Conservation (phyloP, 2,888 invertebrate species). For the Rotaria sp. region DNA sequence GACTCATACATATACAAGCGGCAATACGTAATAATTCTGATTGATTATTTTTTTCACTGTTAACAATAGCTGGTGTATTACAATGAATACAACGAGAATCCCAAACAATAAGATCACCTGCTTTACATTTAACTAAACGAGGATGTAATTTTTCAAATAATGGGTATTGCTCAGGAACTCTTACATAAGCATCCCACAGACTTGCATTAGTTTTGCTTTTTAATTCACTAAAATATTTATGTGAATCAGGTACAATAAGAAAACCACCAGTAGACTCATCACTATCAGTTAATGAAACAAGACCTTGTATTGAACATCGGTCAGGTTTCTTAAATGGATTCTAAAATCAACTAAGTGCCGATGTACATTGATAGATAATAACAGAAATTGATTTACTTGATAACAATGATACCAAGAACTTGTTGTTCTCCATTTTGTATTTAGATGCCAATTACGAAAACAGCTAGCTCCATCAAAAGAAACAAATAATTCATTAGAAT, state of each 20-base stretch:
- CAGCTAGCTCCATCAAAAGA: background rate
- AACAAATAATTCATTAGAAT: background rate
- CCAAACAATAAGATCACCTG: conserved; percentile 1
- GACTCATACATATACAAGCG: background rate
- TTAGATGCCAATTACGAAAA: background rate
- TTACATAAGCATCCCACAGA: background rate
- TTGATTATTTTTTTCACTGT: background rate
- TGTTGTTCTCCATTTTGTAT: background rate
- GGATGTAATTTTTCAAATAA: background rate
- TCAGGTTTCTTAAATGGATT: background rate
- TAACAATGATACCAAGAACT: conserved; percentile 3
- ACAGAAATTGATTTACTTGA: background rate
- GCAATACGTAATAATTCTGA: background rate
- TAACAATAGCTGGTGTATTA: background rate
- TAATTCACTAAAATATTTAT: background rate
- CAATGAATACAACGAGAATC: conserved; percentile 20
- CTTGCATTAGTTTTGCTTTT: background rate
- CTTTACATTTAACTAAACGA: conserved; percentile 6
- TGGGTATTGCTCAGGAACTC: background rate
- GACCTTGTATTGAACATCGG: conserved; percentile 26
- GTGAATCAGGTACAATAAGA: background rate
- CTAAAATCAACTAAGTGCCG: background rate
- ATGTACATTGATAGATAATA: too few relatives aligned
- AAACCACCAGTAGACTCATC: conserved; percentile 16
- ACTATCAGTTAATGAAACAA: background rate